phyloP scores from a whole-genome alignment of 2,888 invertebrate genomes.

The Noctua pronuba region DNA sequence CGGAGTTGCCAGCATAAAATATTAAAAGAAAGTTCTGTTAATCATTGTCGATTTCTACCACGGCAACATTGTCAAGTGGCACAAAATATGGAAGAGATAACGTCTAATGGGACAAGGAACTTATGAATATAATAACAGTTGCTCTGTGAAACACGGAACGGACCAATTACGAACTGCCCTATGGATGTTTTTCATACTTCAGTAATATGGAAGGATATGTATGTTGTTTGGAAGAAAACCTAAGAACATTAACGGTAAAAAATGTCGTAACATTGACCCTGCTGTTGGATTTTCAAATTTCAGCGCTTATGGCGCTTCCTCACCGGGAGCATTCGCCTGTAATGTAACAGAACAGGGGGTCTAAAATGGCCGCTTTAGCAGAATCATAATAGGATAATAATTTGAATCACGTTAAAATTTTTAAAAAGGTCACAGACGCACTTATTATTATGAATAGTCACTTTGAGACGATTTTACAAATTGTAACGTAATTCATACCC shows the following conservation, averaged over 20 bases:
- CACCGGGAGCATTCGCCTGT: too few relatives aligned
- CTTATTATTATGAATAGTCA: too few relatives aligned
- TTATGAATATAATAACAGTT: constrained; percentile 34
- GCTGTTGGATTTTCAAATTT: neutral
- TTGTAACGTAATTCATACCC: too few relatives aligned
- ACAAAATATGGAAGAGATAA: constrained; percentile 12
- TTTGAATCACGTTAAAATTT: too few relatives aligned
- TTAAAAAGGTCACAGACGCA: too few relatives aligned
- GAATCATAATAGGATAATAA: too few relatives aligned
- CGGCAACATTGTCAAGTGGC: neutral
- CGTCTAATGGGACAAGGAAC: constrained; percentile 1
- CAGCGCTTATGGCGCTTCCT: neutral
- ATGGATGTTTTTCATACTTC: constrained; percentile 1
- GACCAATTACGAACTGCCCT: neutral
- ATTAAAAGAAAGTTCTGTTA: constrained; percentile 15
- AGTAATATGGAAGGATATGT: constrained; percentile 41
- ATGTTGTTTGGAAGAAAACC: neutral
- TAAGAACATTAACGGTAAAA: neutral
- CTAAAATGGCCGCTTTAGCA: too few relatives aligned
- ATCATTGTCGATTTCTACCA: neutral
- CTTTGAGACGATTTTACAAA: too few relatives aligned
- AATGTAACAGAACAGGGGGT: too few relatives aligned
- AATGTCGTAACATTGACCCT: neutral
- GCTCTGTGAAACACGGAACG: neutral
- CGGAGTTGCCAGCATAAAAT: neutral